phyloP scores from a whole-genome alignment of 92 coral and sea anemone species.

The Epizoanthus rinbou region DNA sequence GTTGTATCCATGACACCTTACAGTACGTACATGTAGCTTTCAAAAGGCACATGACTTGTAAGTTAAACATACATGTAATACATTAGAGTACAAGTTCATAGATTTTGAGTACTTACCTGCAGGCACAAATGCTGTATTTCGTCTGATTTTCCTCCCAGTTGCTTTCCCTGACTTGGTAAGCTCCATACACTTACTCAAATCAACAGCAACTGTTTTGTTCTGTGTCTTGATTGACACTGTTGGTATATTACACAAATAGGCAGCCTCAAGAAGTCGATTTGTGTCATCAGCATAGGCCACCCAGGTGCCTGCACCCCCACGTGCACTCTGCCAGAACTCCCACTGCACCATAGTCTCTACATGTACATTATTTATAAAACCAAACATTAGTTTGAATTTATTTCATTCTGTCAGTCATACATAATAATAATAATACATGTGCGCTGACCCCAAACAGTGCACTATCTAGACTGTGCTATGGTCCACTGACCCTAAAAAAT shows the following conservation, averaged over 20 bases:
- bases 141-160: slow-evolving; percentile 61
- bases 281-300: slow-evolving; percentile 66
- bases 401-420: no score
- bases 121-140: slow-evolving; percentile 61
- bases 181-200: slow-evolving; percentile 46
- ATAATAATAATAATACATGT: no score
- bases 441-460: no score
- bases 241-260: slow-evolving; percentile 53
- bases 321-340: slow-evolving; percentile 84
- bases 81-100: background rate
- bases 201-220: slow-evolving; percentile 65
- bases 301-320: slow-evolving; percentile 69
- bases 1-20: no score
- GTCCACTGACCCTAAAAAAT: no score
- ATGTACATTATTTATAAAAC: no score
- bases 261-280: slow-evolving; percentile 80
- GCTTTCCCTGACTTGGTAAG: slow-evolving; percentile 68
- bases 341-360: background rate
- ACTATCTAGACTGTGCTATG: no score
- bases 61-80: no score
- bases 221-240: slow-evolving; percentile 59
- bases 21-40: no score
- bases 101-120: slow-evolving; percentile 46
- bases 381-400: no score
- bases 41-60: no score